A percentile compares a stretch with the other conserved stretches of the same genome.
Evolutionary conservation across 92 coral and sea anemone species (phyloP).

Genomic region (Hydrozoanthus gracilis): DNA sequence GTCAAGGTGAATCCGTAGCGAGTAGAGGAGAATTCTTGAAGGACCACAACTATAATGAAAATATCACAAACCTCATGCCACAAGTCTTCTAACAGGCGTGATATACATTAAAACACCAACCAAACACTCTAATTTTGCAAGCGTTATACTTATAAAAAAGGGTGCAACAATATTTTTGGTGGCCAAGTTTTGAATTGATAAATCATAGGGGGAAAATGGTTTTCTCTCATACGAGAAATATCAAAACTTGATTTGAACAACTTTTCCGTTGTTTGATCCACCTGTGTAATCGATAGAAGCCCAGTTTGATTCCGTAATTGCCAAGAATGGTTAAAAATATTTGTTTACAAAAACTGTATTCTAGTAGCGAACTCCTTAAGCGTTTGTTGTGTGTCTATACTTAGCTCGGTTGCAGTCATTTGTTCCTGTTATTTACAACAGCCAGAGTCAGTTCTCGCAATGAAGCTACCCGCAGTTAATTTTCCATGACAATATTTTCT

Average conservation of each 20-base stretch:
- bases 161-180: neutral
- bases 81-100: neutral
- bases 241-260: neutral
- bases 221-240: neutral
- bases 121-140: neutral
- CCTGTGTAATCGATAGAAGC: neutral
- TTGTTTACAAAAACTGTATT: neutral
- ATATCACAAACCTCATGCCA: neutral
- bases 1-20: conserved; percentile 32
- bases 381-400: neutral
- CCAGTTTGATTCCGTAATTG: neutral
- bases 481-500: neutral
- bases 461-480: neutral
- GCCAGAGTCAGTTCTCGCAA: neutral
- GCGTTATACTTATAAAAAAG: neutral
- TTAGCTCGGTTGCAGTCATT: neutral
- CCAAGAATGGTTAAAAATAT: neutral
- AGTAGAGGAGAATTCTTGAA: neutral
- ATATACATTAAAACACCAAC: too few relatives aligned
- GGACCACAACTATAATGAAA: neutral
- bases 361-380: neutral
- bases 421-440: neutral
- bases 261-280: neutral
- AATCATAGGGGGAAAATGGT: neutral
- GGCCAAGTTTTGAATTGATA: neutral